These are phyloP conservation scores for Conus betulinus DNA, from an alignment of 1,140 invertebrate genomes.

Conservation along the genomic window DNA sequence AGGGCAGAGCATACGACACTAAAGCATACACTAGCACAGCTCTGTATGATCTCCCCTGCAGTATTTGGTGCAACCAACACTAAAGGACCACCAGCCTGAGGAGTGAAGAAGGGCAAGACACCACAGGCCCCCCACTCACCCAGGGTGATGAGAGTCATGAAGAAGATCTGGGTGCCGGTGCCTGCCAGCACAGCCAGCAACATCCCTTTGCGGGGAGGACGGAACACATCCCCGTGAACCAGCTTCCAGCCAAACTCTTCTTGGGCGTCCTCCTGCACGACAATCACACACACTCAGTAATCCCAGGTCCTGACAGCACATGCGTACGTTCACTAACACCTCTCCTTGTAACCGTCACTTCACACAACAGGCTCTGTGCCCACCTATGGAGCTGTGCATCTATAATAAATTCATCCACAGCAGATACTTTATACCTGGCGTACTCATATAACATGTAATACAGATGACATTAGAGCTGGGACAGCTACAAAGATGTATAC, in stretches of 20 bases:
- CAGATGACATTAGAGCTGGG: no score
- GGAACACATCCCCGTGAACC: slow-evolving; percentile 76
- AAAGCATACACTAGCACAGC: no score
- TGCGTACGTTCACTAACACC: background rate
- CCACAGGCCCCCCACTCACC: slow-evolving; percentile 58
- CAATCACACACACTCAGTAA: background rate
- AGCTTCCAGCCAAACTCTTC: slow-evolving; percentile 99
- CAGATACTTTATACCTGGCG: no score
- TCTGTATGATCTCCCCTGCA: no score
- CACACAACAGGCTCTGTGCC: background rate
- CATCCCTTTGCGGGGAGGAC: slow-evolving; percentile 97
- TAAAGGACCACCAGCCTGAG: no score
- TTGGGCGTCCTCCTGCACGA: slow-evolving; percentile 90
- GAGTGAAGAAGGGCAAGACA: no score
- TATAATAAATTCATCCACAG: background rate
- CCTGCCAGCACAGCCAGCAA: slow-evolving; percentile 95
- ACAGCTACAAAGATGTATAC: no score
- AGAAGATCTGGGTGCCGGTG: slow-evolving; percentile 92
- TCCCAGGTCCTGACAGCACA: background rate
- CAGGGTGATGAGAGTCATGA: slow-evolving; percentile 81
- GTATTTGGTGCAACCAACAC: no score
- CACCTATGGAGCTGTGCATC: background rate
- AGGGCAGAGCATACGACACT: no score
- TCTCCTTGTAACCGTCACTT: background rate
- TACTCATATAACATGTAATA: no score